Evolutionary conservation across 2,113 vertebrate genomes (phyloP), one percentile per base, ranked within the genome.

Genomic region (Tragelaphus imberbis): DNA sequence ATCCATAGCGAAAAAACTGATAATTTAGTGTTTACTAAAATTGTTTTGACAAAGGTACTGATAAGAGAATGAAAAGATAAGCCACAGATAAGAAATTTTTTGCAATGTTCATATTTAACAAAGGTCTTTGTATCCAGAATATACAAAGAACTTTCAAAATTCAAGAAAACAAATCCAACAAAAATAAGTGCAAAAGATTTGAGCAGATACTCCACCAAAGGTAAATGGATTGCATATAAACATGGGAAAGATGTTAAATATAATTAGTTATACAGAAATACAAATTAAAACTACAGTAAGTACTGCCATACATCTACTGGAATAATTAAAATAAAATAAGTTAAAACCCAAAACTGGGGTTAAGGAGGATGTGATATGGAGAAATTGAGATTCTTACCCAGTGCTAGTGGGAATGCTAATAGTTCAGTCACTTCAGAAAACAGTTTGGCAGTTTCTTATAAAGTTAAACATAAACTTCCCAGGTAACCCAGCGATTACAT

Each of bases 101-200:
- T 80, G 58, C 51, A 49, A 91, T 63, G n/a, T 61, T 88, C 7
- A 19, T 84, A 88, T 58, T n/a, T 88, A 36, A 88, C 40, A 90
- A 95, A 95, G 65, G 63, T 93, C 19, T 97, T 94, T 84, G 40
- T 86, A 90, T 88, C n/a, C 40, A 88, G 84, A 95, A 55, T 86
- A 90, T 65, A 92, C 5, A 94, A 92, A 94, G 10, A 94, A 84
- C 8, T 88, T 95, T 12, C 44, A 96, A 95, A 90, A 86, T 55
- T 87, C 40, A 97, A 91, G 8, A 51, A 91, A 96, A 53, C 33
- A 93, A 81, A 84, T 44, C 33, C 19, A 56, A 47, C 53, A 5
- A 81, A 93, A 95, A 59, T 94, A 94, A 95, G 55, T 44, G 30
- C 28, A 82, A 92, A 96, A 84, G 27, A 89, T 65, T 94, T 87